Evolutionary conservation across 2,888 invertebrate genomes (phyloP), one percentile per base, ranked within the genome.

Genomic region (Scaptomyza flava): DNA sequence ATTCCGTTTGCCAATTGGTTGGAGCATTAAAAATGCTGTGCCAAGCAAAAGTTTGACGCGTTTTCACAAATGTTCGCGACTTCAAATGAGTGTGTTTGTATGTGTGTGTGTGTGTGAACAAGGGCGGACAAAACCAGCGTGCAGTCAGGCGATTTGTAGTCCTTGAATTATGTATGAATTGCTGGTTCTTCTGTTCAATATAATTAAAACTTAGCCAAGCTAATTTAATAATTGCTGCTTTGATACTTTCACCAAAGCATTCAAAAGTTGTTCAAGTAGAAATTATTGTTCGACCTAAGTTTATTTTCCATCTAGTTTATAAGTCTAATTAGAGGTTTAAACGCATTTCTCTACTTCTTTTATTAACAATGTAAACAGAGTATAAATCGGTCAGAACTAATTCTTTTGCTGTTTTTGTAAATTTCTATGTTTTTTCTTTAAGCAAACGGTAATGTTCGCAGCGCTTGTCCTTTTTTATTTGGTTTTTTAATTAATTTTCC

Each of bases 11-110:
- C 58, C 74, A 86, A 83, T 77, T 81, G 71, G 70, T 46, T 46
- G 71, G 68, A 47, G 78, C 75, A 82, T 81, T 82, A 61, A 75
- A 86, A 82, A 69, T 67, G 72, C 70, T 58, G 47, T 63, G 81
- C 72, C 68, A 78, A 72, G 84, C 64, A 81, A 82, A 86, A 86
- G 72, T 87, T 82, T 68, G 57, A 14, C 14, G 38, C 38, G 51
- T 75, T 86, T 86, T 9, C 17, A 67, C 66, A 78, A 86, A 75
- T 72, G 56, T 59, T 68, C 79, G 77, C 68, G 54, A 64, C 58
- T 56, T 51, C 43, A 51, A 54, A 23, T 20, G 31, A 38, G 42
- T 33, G 27, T 27, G 6, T 31, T 45, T 6, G 9, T 43, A 30
- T 43, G 9, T 42, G 5, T 14, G n/a, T n/a, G 42, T 56, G 30